Conservation (phyloP, 2,113 vertebrate genomes). For the Lanius ludovicianus region DNA sequence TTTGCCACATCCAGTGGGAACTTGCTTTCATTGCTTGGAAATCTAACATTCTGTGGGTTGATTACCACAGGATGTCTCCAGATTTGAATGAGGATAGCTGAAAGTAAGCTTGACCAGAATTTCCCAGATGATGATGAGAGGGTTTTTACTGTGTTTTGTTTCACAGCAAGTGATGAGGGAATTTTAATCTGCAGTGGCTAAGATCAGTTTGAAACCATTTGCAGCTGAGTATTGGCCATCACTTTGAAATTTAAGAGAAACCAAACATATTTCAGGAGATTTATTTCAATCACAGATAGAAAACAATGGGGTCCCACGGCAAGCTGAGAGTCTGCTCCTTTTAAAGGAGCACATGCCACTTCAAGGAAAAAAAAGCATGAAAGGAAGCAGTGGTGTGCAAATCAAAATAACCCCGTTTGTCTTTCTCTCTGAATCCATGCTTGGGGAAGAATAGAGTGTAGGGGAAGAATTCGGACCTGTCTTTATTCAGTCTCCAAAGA, state of each 20-base stretch:
- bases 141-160: background rate
- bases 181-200: background rate
- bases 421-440: background rate
- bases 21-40: background rate
- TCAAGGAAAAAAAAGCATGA: background rate
- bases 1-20: background rate
- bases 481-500: slow-evolving; percentile 17
- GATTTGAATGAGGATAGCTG: background rate
- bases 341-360: background rate
- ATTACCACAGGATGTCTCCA: background rate
- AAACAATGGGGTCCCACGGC: background rate
- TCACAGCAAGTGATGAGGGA: background rate
- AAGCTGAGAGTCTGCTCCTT: slow-evolving; percentile 4
- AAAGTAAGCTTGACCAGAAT: background rate
- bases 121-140: background rate
- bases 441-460: slow-evolving; percentile 31
- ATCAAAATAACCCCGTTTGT: slow-evolving; percentile 24
- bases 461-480: slow-evolving; percentile 15
- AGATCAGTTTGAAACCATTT: background rate
- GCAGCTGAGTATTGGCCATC: background rate
- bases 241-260: slow-evolving; percentile 31
- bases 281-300: background rate
- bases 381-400: slow-evolving; percentile 36
- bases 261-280: background rate
- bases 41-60: background rate